Evolutionary conservation across 2,113 vertebrate species (phyloP).

Genomic region (Rhizomys pruinosus): DNA sequence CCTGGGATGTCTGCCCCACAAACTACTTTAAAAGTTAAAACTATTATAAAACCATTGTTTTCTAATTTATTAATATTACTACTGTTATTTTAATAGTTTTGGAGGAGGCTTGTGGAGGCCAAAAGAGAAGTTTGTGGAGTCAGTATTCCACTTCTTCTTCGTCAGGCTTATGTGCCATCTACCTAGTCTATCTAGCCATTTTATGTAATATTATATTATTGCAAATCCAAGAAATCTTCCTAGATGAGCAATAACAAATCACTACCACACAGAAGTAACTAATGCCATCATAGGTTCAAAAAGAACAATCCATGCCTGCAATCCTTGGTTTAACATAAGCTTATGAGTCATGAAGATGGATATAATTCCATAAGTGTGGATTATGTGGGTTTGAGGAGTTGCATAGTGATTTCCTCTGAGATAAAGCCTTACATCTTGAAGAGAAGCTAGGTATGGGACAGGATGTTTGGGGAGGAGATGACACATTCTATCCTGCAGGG

Average conservation of each 20-base stretch:
- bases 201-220: no score
- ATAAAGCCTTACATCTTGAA: no score
- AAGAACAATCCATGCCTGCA: neutral
- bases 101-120: no score
- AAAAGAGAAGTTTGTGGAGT: neutral
- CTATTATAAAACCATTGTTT: neutral
- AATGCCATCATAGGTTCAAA: neutral
- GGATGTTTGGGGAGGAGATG: no score
- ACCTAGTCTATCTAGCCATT: neutral
- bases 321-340: neutral
- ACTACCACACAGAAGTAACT: neutral
- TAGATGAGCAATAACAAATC: constrained; percentile 4
- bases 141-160: neutral
- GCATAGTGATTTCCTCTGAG: no score
- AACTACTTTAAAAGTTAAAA: constrained; percentile 12
- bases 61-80: neutral
- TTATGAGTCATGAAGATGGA: neutral
- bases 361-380: neutral
- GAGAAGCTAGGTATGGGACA: no score
- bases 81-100: neutral
- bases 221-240: neutral
- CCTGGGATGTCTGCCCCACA: neutral
- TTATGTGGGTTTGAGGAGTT: neutral
- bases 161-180: no score
- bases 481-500: no score